Percentiles rank a stretch among this genome's conserved stretches.
These are phyloP conservation scores for Vespertilio murinus DNA, from an alignment of 2,797 vertebrate species.

Conservation along the genomic window DNA sequence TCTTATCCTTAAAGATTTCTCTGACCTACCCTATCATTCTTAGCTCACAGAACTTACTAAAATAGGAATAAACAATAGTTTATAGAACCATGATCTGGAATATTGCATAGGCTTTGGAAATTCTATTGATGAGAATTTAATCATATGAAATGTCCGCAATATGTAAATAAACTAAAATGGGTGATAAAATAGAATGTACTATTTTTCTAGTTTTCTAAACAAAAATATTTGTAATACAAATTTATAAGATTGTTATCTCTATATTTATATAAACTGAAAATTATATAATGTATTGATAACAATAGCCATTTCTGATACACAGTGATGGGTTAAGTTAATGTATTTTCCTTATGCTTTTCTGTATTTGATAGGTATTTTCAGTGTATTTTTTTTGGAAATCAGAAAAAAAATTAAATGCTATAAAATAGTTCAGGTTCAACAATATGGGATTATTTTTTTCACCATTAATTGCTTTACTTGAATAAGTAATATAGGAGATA, in stretches of 20 bases:
- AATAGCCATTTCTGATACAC: neutral
- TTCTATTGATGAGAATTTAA: neutral
- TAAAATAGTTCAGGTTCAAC: neutral
- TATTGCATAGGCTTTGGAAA: neutral
- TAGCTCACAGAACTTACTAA: neutral
- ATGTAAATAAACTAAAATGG: neutral
- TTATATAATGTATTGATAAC: neutral
- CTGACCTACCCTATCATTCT: neutral
- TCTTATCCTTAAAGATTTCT: neutral
- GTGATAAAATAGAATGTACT: neutral
- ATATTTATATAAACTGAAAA: neutral
- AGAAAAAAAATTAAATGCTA: neutral
- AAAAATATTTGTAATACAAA: neutral
- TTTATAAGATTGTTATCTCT: neutral
- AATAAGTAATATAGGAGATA: neutral
- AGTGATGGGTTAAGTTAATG: neutral
- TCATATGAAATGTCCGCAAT: neutral
- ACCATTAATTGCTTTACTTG: neutral
- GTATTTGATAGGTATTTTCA: neutral
- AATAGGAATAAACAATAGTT: neutral
- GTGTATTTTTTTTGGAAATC: neutral
- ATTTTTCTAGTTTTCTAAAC: neutral
- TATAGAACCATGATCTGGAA: neutral
- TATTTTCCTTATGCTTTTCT: neutral
- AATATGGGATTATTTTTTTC: neutral